phyloP scores from a whole-genome alignment of 2,888 invertebrate genomes.

The Zelleria hepariella region DNA sequence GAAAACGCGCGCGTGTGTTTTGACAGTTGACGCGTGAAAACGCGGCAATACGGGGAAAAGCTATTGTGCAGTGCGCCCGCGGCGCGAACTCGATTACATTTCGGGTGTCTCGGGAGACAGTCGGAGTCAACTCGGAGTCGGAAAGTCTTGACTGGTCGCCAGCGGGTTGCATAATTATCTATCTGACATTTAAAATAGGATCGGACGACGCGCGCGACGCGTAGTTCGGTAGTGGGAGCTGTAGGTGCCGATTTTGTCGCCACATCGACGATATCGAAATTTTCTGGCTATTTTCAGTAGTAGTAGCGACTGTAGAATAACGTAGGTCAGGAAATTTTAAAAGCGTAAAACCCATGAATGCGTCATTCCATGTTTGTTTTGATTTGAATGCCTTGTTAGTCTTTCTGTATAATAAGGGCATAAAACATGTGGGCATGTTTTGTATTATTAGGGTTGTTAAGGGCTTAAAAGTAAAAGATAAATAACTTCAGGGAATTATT shows the following conservation, averaged over 20 bases:
- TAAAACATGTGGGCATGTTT: no score
- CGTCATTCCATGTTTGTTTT: no score
- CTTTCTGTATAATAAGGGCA: no score
- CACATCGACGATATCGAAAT: not conserved
- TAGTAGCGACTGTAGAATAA: not conserved
- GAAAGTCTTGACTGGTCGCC: constrained; percentile 49
- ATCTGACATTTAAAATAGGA: constrained; percentile 72
- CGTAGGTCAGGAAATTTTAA: no score
- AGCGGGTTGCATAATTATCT: constrained; percentile 67
- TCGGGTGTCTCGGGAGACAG: constrained; percentile 34
- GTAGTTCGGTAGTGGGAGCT: not conserved
- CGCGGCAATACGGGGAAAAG: constrained; percentile 9
- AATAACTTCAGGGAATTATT: no score
- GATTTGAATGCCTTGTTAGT: no score
- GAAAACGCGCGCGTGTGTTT: not conserved
- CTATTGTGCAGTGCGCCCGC: constrained; percentile 30
- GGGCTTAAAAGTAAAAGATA: no score
- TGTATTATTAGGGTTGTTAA: no score
- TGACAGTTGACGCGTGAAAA: constrained; percentile 3
- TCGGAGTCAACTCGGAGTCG: constrained; percentile 21
- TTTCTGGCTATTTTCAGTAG: not conserved
- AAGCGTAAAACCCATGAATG: not conserved
- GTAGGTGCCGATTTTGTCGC: not conserved
- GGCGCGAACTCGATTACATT: constrained; percentile 41
- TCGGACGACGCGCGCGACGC: constrained; percentile 30